Conservation (phyloP, 2,888 invertebrate genomes). For the Laothoe populi region DNA sequence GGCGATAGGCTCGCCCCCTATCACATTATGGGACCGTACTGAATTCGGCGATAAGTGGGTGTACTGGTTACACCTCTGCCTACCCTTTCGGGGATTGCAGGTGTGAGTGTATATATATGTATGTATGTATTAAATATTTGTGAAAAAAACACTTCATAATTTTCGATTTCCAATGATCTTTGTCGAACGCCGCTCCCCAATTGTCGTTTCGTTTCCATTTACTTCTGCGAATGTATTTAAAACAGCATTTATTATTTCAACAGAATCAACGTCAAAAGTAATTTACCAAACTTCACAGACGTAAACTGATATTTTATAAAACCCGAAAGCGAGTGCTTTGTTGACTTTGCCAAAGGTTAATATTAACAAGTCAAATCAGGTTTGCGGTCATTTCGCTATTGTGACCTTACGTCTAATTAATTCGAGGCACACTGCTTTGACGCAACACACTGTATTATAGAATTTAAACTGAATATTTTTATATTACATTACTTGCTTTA, state of each 20-base stretch:
- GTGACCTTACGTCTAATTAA: conserved; percentile 44
- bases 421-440: conserved; percentile 14
- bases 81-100: too few relatives aligned
- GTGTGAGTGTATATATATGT: too few relatives aligned
- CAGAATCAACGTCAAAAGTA: not conserved
- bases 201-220: not conserved
- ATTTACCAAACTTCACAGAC: not conserved
- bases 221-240: not conserved
- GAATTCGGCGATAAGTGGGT: too few relatives aligned
- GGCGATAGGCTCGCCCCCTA: too few relatives aligned
- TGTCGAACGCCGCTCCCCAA: not conserved
- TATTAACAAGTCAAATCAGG: conserved; percentile 44
- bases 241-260: not conserved
- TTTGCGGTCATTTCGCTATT: conserved; percentile 37
- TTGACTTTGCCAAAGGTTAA: conserved; percentile 54
- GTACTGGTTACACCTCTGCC: too few relatives aligned
- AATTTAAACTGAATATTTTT: not conserved
- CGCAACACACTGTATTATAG: not conserved
- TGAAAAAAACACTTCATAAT: too few relatives aligned
- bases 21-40: too few relatives aligned
- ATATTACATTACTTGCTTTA: not conserved
- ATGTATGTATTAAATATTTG: not conserved
- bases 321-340: conserved; percentile 28
- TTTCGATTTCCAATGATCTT: too few relatives aligned
- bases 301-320: not conserved